Conservation (phyloP, 2,888 invertebrate species). For the Lithosia quadra region DNA sequence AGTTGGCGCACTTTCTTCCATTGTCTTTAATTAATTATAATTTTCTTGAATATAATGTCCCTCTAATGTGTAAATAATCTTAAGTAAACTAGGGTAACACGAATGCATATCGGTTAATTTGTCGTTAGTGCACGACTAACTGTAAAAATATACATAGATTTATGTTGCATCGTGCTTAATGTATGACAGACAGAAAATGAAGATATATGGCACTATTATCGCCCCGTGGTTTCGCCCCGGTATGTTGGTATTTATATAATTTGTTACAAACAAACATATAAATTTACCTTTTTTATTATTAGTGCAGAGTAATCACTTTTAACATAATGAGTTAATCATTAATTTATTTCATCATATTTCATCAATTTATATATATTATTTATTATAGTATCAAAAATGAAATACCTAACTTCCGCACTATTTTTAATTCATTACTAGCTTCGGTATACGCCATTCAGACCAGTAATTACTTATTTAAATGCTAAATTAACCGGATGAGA, state of each 20-base stretch:
- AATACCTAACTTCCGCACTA: background rate
- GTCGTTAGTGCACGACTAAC: no score
- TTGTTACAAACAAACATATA: no score
- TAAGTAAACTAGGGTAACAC: no score
- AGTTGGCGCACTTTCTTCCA: no score
- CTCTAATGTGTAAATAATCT: no score
- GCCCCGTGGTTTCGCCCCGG: background rate
- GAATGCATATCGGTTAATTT: no score
- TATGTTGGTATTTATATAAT: background rate
- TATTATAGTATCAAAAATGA: background rate
- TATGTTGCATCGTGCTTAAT: no score
- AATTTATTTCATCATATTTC: background rate
- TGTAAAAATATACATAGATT: no score
- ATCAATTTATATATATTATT: background rate
- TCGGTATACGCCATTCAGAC: constrained; percentile 18
- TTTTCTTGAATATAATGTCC: no score
- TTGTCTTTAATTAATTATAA: no score
- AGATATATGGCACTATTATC: background rate
- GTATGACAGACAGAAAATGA: no score
- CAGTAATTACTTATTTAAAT: constrained; percentile 44
- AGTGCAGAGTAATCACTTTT: background rate
- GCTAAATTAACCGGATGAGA: constrained; percentile 64
- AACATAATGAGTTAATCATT: background rate
- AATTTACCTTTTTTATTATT: background rate
- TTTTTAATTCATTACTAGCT: background rate